These are phyloP conservation scores for Palythoa grandis DNA, from an alignment of 92 coral and sea anemone genomes.

Conservation along the genomic window DNA sequence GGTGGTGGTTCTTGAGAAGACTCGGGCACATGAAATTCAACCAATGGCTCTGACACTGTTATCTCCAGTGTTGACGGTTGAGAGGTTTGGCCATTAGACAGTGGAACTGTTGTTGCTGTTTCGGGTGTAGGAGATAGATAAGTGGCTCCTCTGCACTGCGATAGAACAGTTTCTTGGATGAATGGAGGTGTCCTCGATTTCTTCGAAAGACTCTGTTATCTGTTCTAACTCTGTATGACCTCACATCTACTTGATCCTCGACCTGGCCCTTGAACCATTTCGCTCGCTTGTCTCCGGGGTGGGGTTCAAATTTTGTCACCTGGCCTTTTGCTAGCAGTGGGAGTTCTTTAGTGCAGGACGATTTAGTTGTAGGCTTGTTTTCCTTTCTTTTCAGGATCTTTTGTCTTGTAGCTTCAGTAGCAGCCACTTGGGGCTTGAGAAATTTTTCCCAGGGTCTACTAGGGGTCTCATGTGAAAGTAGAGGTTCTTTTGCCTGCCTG, in stretches of 20 bases:
- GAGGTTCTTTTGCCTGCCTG: not conserved
- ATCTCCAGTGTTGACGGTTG: too few relatives aligned
- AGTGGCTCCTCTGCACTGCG: too few relatives aligned
- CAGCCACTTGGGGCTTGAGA: too few relatives aligned
- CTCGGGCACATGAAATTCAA: too few relatives aligned
- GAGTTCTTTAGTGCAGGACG: constrained; percentile 25
- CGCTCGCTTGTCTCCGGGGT: constrained; percentile 17
- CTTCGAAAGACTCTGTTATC: constrained; percentile 26
- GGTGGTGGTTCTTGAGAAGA: too few relatives aligned
- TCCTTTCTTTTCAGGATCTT: too few relatives aligned
- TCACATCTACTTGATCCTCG: constrained; percentile 32
- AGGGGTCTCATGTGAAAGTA: not conserved
- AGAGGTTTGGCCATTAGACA: too few relatives aligned
- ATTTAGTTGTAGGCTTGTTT: too few relatives aligned
- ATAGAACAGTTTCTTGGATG: constrained; percentile 21
- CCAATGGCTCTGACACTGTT: too few relatives aligned
- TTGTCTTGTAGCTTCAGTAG: too few relatives aligned
- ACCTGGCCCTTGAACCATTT: constrained; percentile 35
- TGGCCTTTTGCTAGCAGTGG: constrained; percentile 33
- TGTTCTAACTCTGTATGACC: constrained; percentile 33
- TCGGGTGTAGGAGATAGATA: too few relatives aligned
- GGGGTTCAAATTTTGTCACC: constrained; percentile 1
- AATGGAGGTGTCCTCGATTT: constrained; percentile 29
- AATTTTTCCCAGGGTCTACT: not conserved
- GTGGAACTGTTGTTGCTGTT: too few relatives aligned